Percentiles rank a stretch among this genome's conserved stretches.
phyloP scores from a whole-genome alignment of 2,113 vertebrate genomes.

The Petrocephalus zakoni region DNA sequence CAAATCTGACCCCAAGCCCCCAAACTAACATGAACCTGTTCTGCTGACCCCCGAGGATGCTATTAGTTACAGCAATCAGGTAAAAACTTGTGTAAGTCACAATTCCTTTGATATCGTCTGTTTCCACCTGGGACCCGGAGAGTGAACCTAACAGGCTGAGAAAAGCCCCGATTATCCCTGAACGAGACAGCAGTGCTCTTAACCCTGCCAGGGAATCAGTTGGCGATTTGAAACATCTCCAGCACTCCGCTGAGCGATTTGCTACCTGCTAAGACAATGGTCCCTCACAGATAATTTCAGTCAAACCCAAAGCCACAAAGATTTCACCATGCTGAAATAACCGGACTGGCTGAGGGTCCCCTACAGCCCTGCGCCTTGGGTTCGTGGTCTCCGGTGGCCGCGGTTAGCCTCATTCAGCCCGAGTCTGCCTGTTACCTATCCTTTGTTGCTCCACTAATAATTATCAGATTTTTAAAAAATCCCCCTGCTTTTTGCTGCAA shows the following conservation, averaged over 20 bases:
- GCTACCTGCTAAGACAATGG: constrained; percentile 61
- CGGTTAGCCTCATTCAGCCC: constrained; percentile 31
- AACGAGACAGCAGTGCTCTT: constrained; percentile 42
- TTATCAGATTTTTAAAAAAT: constrained; percentile 45
- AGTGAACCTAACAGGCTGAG: constrained; percentile 20
- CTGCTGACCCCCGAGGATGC: constrained; percentile 38
- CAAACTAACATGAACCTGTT: constrained; percentile 35
- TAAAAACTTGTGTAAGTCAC: constrained; percentile 30
- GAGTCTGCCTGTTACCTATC: constrained; percentile 34
- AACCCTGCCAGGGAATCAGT: constrained; percentile 49
- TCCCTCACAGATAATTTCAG: constrained; percentile 42
- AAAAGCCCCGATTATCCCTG: constrained; percentile 35
- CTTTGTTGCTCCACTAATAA: constrained; percentile 36
- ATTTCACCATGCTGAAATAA: constrained; percentile 36
- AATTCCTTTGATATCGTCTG: constrained; percentile 25
- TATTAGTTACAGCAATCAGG: constrained; percentile 40
- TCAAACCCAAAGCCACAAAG: constrained; percentile 39
- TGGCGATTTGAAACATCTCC: constrained; percentile 51
- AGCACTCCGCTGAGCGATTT: constrained; percentile 68
- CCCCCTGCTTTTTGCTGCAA: constrained; percentile 34
- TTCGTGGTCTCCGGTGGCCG: constrained; percentile 39
- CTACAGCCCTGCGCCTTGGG: background rate
- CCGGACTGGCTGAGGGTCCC: constrained; percentile 31
- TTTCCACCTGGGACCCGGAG: background rate
- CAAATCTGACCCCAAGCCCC: constrained; percentile 36